Base-by-base conservation (phyloP, 2,797 vertebrate genomes). In the Sparus aurata region DNA sequence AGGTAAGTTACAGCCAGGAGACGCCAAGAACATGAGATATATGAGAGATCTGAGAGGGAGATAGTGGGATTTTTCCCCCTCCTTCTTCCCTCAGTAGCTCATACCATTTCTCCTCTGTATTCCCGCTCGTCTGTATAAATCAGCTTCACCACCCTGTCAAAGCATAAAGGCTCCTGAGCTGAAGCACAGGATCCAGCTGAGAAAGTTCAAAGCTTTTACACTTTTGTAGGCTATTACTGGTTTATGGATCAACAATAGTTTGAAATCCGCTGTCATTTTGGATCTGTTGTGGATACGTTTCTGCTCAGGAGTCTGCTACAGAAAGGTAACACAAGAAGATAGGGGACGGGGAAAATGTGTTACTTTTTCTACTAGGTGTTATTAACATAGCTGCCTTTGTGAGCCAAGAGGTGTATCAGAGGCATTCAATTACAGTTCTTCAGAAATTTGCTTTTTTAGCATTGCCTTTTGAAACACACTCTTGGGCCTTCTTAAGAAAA, bases 1-100 rank as follows among this genome's bases (percentile, higher is more conserved):
- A 99, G 98, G 98, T 99, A 98, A 99, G 97, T 91, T 38, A 16
- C n/a, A 65, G 79, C 38, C 62, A 54, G 83, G 70, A 75, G 71
- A 57, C 20, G 13, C 50, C 54, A 41, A 15, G 16, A 81, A 58
- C 22, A 15, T 60, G 47, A 69, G 60, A 13, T 34, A 50, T 3
- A 59, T 50, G 57, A 66, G 38, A 71, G 52, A 78, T 67, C 23
- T 45, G 57, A 67, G 38, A 53, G 41, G 75, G 73, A 77, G 73
- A 43, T 74, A 76, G 67, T 9, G 65, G 73, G 59, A 41, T 25
- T 52, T 38, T 17, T 66, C 43, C 34, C 41, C 46, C 58, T 64
- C 45, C 71, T 74, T 38, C 38, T 66, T 12, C 53, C 71, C 60
- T 78, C 59, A 38, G 9, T 45, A 52, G 52, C 63, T 72, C 65